Base-by-base conservation (phyloP, 30 jellyfish, hydroid and myxozoan genomes). In the Phacellophora camtschatica region DNA sequence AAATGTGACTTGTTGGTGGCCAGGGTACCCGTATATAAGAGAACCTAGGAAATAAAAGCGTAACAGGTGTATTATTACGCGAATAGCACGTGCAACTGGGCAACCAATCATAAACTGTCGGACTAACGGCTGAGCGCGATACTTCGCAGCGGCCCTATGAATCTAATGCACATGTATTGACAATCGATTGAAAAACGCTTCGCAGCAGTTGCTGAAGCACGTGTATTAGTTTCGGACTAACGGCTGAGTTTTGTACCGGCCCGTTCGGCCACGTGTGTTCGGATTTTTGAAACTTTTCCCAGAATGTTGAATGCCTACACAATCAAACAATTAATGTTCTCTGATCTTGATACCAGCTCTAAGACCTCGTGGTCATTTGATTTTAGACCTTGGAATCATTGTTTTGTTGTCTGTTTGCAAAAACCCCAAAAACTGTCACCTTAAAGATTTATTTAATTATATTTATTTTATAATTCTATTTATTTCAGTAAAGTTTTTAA, bases 1-100 rank as follows among this genome's bases (percentile, higher is more conserved):
- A 28, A 58, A 58, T 76, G 92, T 49, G 83, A 43, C 86, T 71
- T 86, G 92, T 56, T 76, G 89, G 86, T 76, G 81, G 81, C 83
- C 68, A 69, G 76, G 95, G 95, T 84, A 84, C 95, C 96, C 90
- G 96, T 87, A 87, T 87, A 87, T 87, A 87, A 45, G 70, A 23
- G 88, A 72, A 59, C 73, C 86, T 84, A 71, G 53, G 73, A 74
- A 22, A 84, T 9, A 82, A 82, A 64, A 61, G 35, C 56, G 23
- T 64, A 64, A 77, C 96, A 87, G 96, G 96, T 87, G 96, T 43
- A 85, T 37, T 62, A 58, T 71, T 25, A 76, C 50, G 43, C 96
- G 32, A 53, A 54, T 74, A 88, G 67, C 88, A 87, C 96, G 89
- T 77, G 96, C 76, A 67, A 51, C 29, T n/a, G 71, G 81, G 71